These are phyloP conservation scores for Takifugu flavidus DNA, from an alignment of 2,113 vertebrate species.

Conservation along the genomic window DNA sequence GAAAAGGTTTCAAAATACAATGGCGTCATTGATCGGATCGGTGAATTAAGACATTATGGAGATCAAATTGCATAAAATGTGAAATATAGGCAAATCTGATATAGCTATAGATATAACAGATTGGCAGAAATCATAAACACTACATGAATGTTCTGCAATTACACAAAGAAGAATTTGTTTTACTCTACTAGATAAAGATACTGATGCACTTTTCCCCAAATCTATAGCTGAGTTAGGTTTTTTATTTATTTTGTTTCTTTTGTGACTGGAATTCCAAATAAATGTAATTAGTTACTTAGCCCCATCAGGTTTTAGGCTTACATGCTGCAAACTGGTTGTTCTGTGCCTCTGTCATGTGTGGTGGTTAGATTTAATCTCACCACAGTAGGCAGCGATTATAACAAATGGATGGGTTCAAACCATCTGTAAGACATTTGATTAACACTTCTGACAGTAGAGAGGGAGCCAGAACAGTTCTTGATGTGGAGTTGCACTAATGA, in stretches of 20 bases:
- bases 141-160: too few relatives aligned
- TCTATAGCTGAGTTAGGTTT: background rate
- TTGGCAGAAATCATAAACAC: too few relatives aligned
- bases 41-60: too few relatives aligned
- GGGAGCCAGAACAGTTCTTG: conserved; percentile 40
- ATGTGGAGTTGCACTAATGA: conserved; percentile 65
- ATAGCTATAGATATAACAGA: too few relatives aligned
- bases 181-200: too few relatives aligned
- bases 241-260: conserved; percentile 18
- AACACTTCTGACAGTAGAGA: conserved; percentile 45
- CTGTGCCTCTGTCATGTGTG: conserved; percentile 54
- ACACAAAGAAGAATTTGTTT: too few relatives aligned
- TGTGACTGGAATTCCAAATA: conserved; percentile 28
- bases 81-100: too few relatives aligned
- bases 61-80: too few relatives aligned
- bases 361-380: conserved; percentile 62
- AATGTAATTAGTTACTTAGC: conserved; percentile 45
- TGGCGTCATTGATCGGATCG: too few relatives aligned
- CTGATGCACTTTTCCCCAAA: conserved; percentile 15
- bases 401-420: conserved; percentile 79
- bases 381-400: conserved; percentile 66
- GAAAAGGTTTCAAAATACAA: too few relatives aligned
- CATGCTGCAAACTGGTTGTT: conserved; percentile 57
- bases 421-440: conserved; percentile 79
- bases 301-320: conserved; percentile 29